Base-by-base conservation (phyloP, 2,888 invertebrate genomes). In the Elysia crispata region DNA sequence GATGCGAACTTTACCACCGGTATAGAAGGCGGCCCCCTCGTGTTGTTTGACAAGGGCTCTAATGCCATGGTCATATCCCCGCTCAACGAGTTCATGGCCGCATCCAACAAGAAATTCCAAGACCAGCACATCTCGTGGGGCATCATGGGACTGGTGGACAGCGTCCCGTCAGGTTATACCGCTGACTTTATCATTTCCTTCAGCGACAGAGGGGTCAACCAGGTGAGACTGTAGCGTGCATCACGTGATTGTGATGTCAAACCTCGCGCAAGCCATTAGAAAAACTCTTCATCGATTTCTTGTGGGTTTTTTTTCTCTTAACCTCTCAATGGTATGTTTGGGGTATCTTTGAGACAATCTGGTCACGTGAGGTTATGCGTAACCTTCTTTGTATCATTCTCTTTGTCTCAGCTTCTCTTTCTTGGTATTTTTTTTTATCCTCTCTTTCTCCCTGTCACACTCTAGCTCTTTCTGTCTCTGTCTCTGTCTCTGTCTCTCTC, bases 101-200 rank as follows among this genome's bases (percentile, higher is more conserved):
- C 85, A 15, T 86, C 86, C 8, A 69, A 83, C 73, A 83, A 81
- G 81, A 84, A 85, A 72, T 81, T 85, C 31, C 31, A 30, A 5
- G 57, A 78, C 13, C 75, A 79, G 23, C 84, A 83, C 20, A 76
- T 89, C n/a, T 77, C 80, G 72, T 88, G 84, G 84, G 89, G 89
- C n/a, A 82, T 88, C 1, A 87, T 88, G 86, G 88, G 89, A 41
- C 86, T 86, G 6, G 86, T 87, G 15, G 82, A 86, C n/a, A 60
- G 57, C 15, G 80, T 87, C 13, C 84, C 85, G 15, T 23, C 13
- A 0, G 72, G 50, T 6, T 83, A 79, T 49, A 23, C 15, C 0
- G 30, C 69, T 0, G 76, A 81, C 25, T 81, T 77, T 25, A 75
- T 83, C 57, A 28, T 83, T 20, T 82, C 74, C 66, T 83, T 76